Conservation (phyloP, 2,888 invertebrate species). For the Drosophila cracens region DNA sequence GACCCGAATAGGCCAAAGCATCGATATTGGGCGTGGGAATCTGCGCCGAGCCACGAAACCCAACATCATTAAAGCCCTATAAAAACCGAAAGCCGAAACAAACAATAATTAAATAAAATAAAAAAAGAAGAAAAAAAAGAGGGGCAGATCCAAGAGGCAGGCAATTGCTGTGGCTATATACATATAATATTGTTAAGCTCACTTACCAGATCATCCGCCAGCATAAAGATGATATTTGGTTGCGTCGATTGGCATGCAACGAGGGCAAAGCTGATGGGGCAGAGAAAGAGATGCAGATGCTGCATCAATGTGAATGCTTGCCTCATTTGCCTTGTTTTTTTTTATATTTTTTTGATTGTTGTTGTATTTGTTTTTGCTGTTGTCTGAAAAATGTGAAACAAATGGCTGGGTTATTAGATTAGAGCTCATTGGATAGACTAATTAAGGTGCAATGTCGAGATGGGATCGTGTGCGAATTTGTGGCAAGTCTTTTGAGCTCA, state of each 20-base stretch:
- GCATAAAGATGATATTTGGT: conserved; percentile 92
- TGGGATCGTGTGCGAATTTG: conserved; percentile 19
- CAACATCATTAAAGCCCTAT: conserved; percentile 97
- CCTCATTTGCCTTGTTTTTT: conserved; percentile 51
- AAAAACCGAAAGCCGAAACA: not conserved
- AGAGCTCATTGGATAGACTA: conserved; percentile 56
- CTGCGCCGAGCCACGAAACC: conserved; percentile 95
- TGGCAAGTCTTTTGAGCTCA: conserved; percentile 10
- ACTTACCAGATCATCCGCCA: conserved; percentile 95
- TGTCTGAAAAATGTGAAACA: conserved; percentile 23
- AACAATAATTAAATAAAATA: not conserved
- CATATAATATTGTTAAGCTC: conserved; percentile 30
- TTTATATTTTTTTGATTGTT: not conserved
- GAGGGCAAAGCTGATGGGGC: conserved; percentile 18
- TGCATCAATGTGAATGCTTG: conserved; percentile 32
- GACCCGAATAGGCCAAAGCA: conserved; percentile 92
- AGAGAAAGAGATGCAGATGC: conserved; percentile 24
- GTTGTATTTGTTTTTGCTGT: not conserved
- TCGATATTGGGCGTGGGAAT: conserved; percentile 97
- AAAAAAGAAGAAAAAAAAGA: conserved; percentile 1
- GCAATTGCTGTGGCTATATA: not conserved
- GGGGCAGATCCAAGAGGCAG: conserved; percentile 17
- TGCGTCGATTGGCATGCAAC: conserved; percentile 38
- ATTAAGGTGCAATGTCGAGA: conserved; percentile 55
- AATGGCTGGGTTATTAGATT: conserved; percentile 20